phyloP scores from a whole-genome alignment of 1,140 invertebrate species.

The Brachionus angularis region DNA sequence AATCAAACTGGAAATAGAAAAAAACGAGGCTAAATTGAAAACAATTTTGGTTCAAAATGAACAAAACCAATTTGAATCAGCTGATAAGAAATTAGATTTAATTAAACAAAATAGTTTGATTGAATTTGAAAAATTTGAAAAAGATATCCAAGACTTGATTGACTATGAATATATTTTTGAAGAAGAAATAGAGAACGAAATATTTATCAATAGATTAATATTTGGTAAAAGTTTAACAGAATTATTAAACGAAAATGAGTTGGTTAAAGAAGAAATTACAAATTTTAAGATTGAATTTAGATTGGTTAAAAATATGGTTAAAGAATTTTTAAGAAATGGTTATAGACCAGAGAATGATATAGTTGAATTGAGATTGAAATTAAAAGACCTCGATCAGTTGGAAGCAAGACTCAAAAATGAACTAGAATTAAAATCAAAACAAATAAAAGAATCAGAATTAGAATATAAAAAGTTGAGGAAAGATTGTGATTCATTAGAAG shows the following conservation, averaged over 20 bases:
- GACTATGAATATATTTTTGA: conserved; percentile 10
- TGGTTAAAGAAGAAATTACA: background rate
- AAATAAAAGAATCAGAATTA: too few relatives aligned
- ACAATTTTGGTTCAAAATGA: too few relatives aligned
- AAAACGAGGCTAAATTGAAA: too few relatives aligned
- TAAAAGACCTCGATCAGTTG: background rate
- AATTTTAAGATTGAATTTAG: background rate
- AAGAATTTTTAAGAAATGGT: background rate
- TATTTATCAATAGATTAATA: background rate
- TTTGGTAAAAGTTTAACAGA: background rate
- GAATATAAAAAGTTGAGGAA: too few relatives aligned
- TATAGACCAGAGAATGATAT: conserved; percentile 21
- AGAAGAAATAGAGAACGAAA: background rate
- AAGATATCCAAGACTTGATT: background rate
- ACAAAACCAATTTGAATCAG: background rate
- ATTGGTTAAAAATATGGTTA: background rate
- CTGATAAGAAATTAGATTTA: background rate
- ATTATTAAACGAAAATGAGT: background rate
- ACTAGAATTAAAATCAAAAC: background rate
- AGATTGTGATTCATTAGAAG: background rate
- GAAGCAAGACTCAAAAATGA: background rate
- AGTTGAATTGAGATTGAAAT: conserved; percentile 6
- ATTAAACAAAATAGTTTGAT: background rate
- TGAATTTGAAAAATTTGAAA: background rate
- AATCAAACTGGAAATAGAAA: too few relatives aligned